Evolutionary conservation across 2,113 vertebrate species (phyloP), one percentile per base, ranked within the genome.

Genomic region (Marcusenius ussheri): DNA sequence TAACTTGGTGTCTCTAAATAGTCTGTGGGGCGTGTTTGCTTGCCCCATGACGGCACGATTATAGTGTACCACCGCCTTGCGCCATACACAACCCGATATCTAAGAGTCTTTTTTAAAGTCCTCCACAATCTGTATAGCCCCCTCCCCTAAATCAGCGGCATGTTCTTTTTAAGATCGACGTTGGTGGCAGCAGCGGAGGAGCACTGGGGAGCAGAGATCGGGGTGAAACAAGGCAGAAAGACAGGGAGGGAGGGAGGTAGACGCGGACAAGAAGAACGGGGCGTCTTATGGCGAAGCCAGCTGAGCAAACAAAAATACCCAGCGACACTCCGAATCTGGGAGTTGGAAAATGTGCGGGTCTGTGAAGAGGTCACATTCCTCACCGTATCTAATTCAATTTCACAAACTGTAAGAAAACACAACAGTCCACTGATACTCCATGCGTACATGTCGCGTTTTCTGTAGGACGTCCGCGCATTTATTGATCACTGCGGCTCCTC

Each of bases 301-400:
- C 96, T 97, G 96, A 96, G 92, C 95, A 97, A 97, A 97, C 96
- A 96, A 93, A 95, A 95, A 94, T 93, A 95, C 94, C 91, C 90
- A 92, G 93, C 93, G 96, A 93, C 94, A 95, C 94, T 94, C 95
- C 89, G 95, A 95, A 96, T 93, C 93, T 94, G 94, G 94, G 94
- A 95, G 94, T 93, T 89, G 92, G 92, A 96, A 95, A 95, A 95
- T 95, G 93, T 94, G 93, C 90, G 90, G 94, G 92, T 94, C 93
- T 95, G 92, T 92, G 92, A 88, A 93, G 94, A 96, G 96, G 95
- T 96, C 95, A 95, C 95, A 94, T 96, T 96, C 95, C 95, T 94
- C 92, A 94, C 94, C 95, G 92, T 94, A 94, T 95, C 95, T 96
- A 96, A 96, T 96, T 96, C 93, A 96, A 96, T 96, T 96, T 96